Evolutionary conservation across 1,140 invertebrate species (phyloP), one percentile per base, ranked within the genome.

Genomic region (Proctacanthus coquilletti): DNA sequence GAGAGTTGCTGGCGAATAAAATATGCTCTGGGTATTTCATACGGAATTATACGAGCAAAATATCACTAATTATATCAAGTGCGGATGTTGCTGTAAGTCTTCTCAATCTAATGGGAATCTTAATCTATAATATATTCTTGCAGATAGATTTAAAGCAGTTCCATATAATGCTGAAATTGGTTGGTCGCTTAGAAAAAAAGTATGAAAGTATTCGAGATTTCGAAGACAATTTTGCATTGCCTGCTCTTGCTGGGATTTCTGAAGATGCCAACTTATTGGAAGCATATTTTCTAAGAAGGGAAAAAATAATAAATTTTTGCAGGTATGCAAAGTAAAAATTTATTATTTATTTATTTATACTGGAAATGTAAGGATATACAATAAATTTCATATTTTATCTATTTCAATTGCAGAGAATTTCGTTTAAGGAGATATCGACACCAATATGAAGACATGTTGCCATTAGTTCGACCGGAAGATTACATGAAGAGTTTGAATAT

Each of bases 51-150:
- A 55, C 58, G 37, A 38, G 45, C 14, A 49, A 47, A 30, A 47
- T 56, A 18, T 52, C 56, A 34, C 44, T 58, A 31, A 33, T 58
- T 38, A 51, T 58, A 41, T 55, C 55, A n/a, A 56, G 51, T 46
- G 45, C 50, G 23, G 55, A 58, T 39, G 45, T 58, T 31, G 58
- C 55, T 35, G 55, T 58, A 38, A 42, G 34, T 20, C 6, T 13
- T 10, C n/a, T 25, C 23, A 25, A 8, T 8, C 23, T 8, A 8
- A 8, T 25, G n/a, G n/a, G 6, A 8, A 25, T 8, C 23, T 8
- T 25, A 25, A 6, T 8, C 23, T n/a, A n/a, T 25, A 25, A 8
- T 6, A 23, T 23, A 40, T 17, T 32, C 20, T 10, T 15, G 8
- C 17, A 58, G 55, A 51, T 52, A 8, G 53, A 58, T 36, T 40